Evolutionary conservation across 2,888 invertebrate species (phyloP).

Genomic region (Gnatocerus cornutus): DNA sequence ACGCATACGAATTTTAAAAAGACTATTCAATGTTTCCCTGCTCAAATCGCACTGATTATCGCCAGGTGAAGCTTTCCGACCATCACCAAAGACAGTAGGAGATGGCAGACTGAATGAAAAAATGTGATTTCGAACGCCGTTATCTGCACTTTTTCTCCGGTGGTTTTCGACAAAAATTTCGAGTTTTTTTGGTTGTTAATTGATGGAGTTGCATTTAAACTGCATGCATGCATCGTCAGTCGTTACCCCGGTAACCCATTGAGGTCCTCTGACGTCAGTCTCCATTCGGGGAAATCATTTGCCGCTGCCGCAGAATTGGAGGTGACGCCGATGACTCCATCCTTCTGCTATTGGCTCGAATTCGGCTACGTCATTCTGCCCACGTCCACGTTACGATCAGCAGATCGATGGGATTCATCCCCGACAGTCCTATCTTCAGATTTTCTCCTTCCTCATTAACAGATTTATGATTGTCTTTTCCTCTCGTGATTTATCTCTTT

Average conservation of each 20-base stretch:
- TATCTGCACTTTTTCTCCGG: too few species aligned
- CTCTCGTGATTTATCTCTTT: conserved; percentile 7
- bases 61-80: too few species aligned
- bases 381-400: conserved; percentile 56
- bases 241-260: conserved; percentile 66
- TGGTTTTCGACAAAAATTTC: not conserved
- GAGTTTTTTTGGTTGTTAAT: not conserved
- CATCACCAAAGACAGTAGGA: too few species aligned
- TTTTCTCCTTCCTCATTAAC: conserved; percentile 33
- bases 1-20: conserved; percentile 57
- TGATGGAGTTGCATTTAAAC: not conserved
- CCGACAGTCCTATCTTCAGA: conserved; percentile 53
- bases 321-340: conserved; percentile 59
- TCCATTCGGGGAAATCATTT: conserved; percentile 64
- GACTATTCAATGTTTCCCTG: conserved; percentile 54
- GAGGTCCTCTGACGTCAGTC: conserved; percentile 64
- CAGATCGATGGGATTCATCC: conserved; percentile 57
- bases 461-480: conserved; percentile 19
- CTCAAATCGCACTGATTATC: conserved; percentile 34
- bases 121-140: too few species aligned
- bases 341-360: conserved; percentile 55
- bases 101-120: too few species aligned
- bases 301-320: conserved; percentile 59
- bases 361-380: conserved; percentile 61
- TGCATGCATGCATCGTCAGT: conserved; percentile 47